Evolutionary conservation across 1,140 invertebrate genomes (phyloP), one percentile per base, ranked within the genome.

Genomic region (Trichogramma pretiosum): DNA sequence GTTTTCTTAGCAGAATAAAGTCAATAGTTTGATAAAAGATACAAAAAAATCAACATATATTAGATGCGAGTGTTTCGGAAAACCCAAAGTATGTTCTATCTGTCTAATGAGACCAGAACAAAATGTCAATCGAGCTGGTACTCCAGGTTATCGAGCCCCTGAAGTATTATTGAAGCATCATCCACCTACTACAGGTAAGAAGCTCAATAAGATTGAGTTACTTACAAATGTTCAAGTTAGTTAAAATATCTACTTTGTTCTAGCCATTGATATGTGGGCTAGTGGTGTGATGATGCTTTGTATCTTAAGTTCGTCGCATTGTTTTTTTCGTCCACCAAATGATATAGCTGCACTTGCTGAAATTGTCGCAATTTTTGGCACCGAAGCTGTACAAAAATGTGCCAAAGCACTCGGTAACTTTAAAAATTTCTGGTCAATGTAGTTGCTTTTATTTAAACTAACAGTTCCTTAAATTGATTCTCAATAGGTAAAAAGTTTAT

Each of bases 241-340:
- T n/a, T n/a, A n/a, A n/a, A n/a, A n/a, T n/a, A 3, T 38, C 40
- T 32, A 24, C 35, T 17, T 14, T 28, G 44, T 63, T 68, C 26
- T 71, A 76, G 87, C 85, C 53, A 83, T 95, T 50, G 91, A 95
- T 72, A 77, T 92, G 44, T 94, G 91, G 91, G 87, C 90, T 26
- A 80, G 80, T 32, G 91, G 91, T 28, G 83, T 93, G 4, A 90
- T 93, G 47, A 79, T 93, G 57, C 64, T 91, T 3, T 85, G 82
- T 40, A 80, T 90, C 47, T 69, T 93, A 7, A 85, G 82, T 57
- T 80, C 81, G 14, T 79, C 85, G 3, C 89, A 88, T 72, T 87
- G 87, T 22, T 88, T 93, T 63, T 90, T 93, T 61, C 79, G 82
- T 49, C 84, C 85, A 7, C 77, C 81, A 30, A 87, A 91, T 67